Evolutionary conservation across 2,797 vertebrate species (phyloP).

Genomic region (Gambelia wislizenii): DNA sequence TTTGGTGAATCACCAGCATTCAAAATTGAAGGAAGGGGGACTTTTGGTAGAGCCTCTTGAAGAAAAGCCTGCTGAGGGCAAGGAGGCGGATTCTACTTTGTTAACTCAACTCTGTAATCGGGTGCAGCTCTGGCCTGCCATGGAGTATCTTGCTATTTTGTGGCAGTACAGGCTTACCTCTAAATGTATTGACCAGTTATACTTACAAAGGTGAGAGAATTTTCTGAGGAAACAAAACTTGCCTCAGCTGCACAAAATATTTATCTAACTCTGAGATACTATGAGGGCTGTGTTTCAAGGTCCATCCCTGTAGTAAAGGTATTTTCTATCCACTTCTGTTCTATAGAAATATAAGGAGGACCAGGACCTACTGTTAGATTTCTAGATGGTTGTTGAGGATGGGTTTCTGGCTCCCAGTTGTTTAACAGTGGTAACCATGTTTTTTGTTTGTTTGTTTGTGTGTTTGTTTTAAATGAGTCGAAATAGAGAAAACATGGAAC

Average conservation of each 20-base stretch:
- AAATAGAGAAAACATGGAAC: not conserved
- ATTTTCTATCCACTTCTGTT: too few species aligned
- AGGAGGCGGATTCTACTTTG: constrained; percentile 70
- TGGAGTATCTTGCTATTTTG: constrained; percentile 88
- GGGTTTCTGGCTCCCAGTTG: not conserved
- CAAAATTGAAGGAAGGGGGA: constrained; percentile 83
- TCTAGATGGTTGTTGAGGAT: not conserved
- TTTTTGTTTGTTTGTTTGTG: too few species aligned
- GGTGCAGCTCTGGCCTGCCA: constrained; percentile 92
- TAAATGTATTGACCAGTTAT: constrained; percentile 76
- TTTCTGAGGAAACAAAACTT: not conserved
- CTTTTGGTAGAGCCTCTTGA: constrained; percentile 69
- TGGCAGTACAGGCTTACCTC: constrained; percentile 90
- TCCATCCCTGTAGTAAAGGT: too few species aligned
- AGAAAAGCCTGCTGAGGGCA: constrained; percentile 63
- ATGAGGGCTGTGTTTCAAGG: too few species aligned
- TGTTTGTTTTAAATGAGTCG: too few species aligned
- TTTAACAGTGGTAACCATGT: not conserved
- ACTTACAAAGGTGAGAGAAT: constrained; percentile 67
- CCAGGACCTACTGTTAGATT: not conserved
- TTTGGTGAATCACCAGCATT: constrained; percentile 83
- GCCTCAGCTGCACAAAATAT: not conserved
- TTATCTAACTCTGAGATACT: too few species aligned
- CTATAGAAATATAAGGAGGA: not conserved
- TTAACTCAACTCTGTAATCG: constrained; percentile 84